Percentiles rank a stretch among this genome's conserved stretches.
Evolutionary conservation across 2,113 vertebrate species (phyloP).

Genomic region (Scortum barcoo): DNA sequence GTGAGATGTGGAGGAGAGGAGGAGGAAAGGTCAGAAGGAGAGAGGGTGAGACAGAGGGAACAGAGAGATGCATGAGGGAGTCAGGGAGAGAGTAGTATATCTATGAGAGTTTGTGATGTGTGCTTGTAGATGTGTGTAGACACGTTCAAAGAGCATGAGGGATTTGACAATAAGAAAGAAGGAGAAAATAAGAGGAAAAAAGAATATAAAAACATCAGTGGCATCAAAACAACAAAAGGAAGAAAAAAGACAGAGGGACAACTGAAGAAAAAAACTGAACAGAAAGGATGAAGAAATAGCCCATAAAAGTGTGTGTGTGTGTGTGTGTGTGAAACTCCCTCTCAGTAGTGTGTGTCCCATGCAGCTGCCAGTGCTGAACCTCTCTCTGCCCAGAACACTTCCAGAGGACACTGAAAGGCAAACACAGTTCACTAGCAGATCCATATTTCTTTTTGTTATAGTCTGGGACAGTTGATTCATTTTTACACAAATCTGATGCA

Average conservation of each 20-base stretch:
- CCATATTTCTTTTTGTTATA: background rate
- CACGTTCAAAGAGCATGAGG: slow-evolving; percentile 60
- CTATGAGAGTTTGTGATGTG: slow-evolving; percentile 36
- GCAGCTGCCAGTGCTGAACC: slow-evolving; percentile 21
- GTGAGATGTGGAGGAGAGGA: background rate
- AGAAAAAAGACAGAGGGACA: slow-evolving; percentile 46
- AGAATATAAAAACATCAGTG: slow-evolving; percentile 61
- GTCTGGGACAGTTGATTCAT: background rate
- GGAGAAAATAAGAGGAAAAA: slow-evolving; percentile 6
- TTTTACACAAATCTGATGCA: slow-evolving; percentile 12
- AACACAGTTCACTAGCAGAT: slow-evolving; percentile 1
- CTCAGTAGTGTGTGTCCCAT: slow-evolving; percentile 19
- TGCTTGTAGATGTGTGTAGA: slow-evolving; percentile 25
- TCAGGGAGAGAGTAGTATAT: slow-evolving; percentile 20
- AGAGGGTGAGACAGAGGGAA: slow-evolving; percentile 20
- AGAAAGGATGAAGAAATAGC: slow-evolving; percentile 38
- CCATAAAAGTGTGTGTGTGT: slow-evolving; percentile 16
- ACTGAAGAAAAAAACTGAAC: slow-evolving; percentile 25
- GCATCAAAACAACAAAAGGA: slow-evolving; percentile 63
- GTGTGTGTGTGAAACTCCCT: background rate
- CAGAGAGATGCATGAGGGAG: slow-evolving; percentile 33
- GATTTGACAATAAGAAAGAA: slow-evolving; percentile 65
- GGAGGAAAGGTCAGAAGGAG: slow-evolving; percentile 16
- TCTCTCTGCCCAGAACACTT: slow-evolving; percentile 36
- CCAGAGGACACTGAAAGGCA: slow-evolving; percentile 26